Conservation (phyloP, 2,797 vertebrate species). For the Acipenser transmontanus region DNA sequence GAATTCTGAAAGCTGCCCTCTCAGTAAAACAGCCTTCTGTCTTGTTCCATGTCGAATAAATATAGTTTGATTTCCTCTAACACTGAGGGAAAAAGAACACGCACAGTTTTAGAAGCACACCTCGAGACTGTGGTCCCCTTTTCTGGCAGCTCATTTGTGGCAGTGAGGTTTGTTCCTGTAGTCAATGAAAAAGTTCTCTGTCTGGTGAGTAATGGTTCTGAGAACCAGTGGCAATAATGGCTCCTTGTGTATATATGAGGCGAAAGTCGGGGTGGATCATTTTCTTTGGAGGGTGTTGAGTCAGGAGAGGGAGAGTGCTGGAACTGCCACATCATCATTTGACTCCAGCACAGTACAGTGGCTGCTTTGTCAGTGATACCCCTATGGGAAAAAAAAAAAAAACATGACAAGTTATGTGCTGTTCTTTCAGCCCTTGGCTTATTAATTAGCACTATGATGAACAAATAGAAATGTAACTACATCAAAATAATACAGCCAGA, state of each 20-base stretch:
- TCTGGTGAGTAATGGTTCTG: constrained; percentile 5
- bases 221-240: neutral
- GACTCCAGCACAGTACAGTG: constrained; percentile 55
- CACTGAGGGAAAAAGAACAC: no score
- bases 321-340: constrained; percentile 59
- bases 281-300: constrained; percentile 16
- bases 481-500: no score
- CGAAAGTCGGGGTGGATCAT: constrained; percentile 14
- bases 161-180: neutral
- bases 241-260: constrained; percentile 13
- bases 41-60: no score
- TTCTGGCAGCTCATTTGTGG: neutral
- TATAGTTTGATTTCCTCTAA: no score
- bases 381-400: neutral
- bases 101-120: neutral
- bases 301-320: constrained; percentile 33
- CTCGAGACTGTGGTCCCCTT: neutral
- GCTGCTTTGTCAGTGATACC: constrained; percentile 43
- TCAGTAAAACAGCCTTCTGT: constrained; percentile 8
- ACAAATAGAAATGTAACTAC: no score
- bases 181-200: neutral
- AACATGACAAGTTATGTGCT: no score
- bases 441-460: no score
- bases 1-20: neutral
- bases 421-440: no score